Conservation (phyloP, 1,140 invertebrate genomes). For the Bombus confusus region DNA sequence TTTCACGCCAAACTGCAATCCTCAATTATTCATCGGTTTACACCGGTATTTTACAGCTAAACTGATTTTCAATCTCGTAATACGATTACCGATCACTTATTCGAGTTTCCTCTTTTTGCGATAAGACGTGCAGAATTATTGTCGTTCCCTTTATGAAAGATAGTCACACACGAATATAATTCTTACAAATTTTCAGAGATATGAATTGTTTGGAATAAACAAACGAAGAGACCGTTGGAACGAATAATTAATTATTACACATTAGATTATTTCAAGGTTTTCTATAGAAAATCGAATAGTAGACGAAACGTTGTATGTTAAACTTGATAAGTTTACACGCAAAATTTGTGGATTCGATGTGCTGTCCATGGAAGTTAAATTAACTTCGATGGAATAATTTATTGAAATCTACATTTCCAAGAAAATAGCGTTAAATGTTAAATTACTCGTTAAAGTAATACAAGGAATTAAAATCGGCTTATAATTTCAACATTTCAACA, state of each 20-base stretch:
- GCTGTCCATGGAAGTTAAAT: neutral
- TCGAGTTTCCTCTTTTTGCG: neutral
- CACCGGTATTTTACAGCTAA: neutral
- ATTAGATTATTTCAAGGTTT: neutral
- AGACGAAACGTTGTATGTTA: neutral
- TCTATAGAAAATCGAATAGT: neutral
- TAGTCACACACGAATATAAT: neutral
- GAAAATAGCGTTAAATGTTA: too few relatives aligned
- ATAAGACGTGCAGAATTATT: neutral
- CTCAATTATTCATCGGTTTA: slow-evolving; percentile 5
- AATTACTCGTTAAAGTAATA: too few relatives aligned
- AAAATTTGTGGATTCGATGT: neutral
- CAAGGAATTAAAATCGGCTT: too few relatives aligned
- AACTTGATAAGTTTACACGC: neutral
- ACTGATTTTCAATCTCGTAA: neutral
- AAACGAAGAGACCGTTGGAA: neutral
- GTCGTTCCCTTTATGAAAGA: neutral
- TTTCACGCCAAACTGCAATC: slow-evolving; percentile 17
- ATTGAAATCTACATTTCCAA: neutral
- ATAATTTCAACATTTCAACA: too few relatives aligned
- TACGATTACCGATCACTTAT: neutral
- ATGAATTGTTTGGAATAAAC: neutral
- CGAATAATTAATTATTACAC: neutral
- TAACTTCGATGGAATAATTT: neutral
- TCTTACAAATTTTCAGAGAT: neutral